Percentiles rank a stretch among this genome's conserved stretches.
Conservation (phyloP, 2,888 invertebrate genomes). For the Tenodera sinensis region DNA sequence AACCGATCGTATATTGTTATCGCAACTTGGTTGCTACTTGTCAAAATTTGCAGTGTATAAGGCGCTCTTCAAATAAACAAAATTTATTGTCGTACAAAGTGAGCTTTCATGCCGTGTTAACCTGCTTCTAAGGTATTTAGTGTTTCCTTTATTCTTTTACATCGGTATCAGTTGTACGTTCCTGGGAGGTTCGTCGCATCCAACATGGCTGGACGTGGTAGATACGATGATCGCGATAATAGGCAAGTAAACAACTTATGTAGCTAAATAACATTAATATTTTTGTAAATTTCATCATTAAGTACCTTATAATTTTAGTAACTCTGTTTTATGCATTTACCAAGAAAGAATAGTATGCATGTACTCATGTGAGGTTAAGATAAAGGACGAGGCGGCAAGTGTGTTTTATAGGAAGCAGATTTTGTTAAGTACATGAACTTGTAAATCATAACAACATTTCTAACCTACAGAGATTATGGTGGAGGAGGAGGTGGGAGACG, state of each 20-base stretch:
- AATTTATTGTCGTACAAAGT: no score
- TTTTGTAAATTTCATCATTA: not conserved
- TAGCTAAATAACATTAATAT: not conserved
- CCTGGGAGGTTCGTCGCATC: conserved; percentile 44
- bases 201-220: conserved; percentile 88
- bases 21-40: not conserved
- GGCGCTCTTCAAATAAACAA: no score
- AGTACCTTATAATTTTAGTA: not conserved
- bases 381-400: not conserved
- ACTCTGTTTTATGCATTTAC: not conserved
- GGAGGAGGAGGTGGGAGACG: conserved; percentile 59
- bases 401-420: not conserved
- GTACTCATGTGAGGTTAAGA: not conserved
- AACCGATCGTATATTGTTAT: not conserved
- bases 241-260: conserved; percentile 58
- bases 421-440: not conserved
- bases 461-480: conserved; percentile 39
- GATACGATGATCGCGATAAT: conserved; percentile 67
- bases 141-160: not conserved
- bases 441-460: not conserved
- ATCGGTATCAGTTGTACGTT: not conserved
- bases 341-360: not conserved
- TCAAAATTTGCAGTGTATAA: not conserved
- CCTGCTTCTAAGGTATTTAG: not conserved
- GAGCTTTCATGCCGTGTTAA: not conserved